These are phyloP conservation scores for Solenodon paradoxus DNA, from an alignment of 2,113 vertebrate genomes.

Conservation along the genomic window DNA sequence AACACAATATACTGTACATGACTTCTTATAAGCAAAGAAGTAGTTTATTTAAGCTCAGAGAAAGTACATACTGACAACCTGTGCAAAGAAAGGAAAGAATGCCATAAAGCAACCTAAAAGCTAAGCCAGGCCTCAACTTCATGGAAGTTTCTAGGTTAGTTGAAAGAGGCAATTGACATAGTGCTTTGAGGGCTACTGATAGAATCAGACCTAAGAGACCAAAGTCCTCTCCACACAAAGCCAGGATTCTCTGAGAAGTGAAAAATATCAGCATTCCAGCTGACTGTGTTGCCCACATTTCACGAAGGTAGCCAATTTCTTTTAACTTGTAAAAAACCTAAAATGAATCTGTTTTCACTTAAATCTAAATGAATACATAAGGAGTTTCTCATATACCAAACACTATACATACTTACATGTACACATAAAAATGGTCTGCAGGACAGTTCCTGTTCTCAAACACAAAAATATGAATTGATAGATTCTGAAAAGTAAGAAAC, in stretches of 20 bases:
- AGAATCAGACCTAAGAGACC: constrained; percentile 45
- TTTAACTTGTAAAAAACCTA: constrained; percentile 11
- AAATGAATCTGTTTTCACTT: constrained; percentile 58
- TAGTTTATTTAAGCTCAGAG: constrained; percentile 67
- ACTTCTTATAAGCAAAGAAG: constrained; percentile 68
- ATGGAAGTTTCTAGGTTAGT: constrained; percentile 3
- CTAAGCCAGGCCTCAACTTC: constrained; percentile 1
- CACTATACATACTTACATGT: not conserved
- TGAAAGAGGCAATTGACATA: constrained; percentile 59
- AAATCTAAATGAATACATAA: constrained; percentile 39
- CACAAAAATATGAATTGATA: constrained; percentile 13
- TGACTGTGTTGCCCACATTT: constrained; percentile 23
- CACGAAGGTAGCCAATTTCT: constrained; percentile 51
- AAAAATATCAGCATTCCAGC: constrained; percentile 41
- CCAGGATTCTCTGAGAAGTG: constrained; percentile 40
- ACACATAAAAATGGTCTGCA: not conserved
- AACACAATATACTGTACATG: constrained; percentile 70
- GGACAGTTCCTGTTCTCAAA: not conserved
- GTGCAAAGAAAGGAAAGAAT: constrained; percentile 42
- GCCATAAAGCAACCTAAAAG: constrained; percentile 37
- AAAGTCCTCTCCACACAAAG: constrained; percentile 46
- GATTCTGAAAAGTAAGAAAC: constrained; percentile 20
- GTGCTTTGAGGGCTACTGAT: not conserved
- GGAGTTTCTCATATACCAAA: not conserved
- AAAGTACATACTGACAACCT: constrained; percentile 63